These are phyloP conservation scores for Drosophila hydei DNA, from an alignment of 1,140 invertebrate species.

Conservation along the genomic window DNA sequence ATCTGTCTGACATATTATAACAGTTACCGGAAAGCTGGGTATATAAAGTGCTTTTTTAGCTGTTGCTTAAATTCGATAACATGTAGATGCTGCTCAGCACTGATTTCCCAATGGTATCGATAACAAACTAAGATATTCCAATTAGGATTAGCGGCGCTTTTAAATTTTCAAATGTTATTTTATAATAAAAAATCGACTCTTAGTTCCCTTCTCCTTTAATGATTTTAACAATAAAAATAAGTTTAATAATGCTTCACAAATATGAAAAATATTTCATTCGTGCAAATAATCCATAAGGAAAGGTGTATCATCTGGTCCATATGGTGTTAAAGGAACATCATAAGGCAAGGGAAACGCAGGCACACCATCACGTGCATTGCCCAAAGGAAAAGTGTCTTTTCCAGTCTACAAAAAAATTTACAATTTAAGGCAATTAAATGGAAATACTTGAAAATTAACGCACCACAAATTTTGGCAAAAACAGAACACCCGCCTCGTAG, in stretches of 20 bases:
- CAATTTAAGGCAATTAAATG: not conserved
- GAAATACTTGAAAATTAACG: slow-evolving; percentile 73
- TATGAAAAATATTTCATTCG: slow-evolving; percentile 24
- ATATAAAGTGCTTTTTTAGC: no score
- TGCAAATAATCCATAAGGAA: slow-evolving; percentile 84
- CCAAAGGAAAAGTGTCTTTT: slow-evolving; percentile 80
- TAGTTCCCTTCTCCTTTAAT: not conserved
- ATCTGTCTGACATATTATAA: no score
- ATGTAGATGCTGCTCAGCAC: not conserved
- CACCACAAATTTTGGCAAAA: slow-evolving; percentile 93
- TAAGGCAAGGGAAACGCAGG: slow-evolving; percentile 90
- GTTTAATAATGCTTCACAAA: slow-evolving; percentile 8
- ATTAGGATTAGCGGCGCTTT: not conserved
- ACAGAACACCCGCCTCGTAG: slow-evolving; percentile 96
- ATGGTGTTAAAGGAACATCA: slow-evolving; percentile 90
- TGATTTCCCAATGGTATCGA: not conserved
- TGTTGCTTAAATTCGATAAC: not conserved
- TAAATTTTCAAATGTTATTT: not conserved
- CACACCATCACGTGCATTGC: slow-evolving; percentile 79
- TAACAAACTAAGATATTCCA: not conserved
- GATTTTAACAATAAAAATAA: no score
- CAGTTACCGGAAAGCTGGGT: no score
- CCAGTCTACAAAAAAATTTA: slow-evolving; percentile 58
- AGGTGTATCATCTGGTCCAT: slow-evolving; percentile 87
- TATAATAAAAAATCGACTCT: not conserved